These are phyloP conservation scores for Ambastaia sidthimunki DNA, from an alignment of 2,797 vertebrate species.

Conservation along the genomic window DNA sequence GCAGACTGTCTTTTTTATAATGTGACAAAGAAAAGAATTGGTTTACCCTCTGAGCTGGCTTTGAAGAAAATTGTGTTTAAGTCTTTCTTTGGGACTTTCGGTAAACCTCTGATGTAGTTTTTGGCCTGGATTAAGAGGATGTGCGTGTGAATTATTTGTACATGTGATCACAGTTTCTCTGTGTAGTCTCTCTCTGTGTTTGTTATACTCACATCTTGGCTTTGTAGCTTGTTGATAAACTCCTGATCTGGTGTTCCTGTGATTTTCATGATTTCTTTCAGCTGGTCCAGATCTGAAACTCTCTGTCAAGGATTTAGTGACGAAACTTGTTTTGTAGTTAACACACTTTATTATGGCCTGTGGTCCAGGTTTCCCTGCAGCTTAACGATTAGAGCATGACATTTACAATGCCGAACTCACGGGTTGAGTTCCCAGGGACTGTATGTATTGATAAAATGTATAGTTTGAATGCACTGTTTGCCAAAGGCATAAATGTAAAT, in stretches of 20 bases:
- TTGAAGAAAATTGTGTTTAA: constrained; percentile 86
- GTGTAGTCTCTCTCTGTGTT: not conserved
- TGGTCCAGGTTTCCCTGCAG: too few relatives aligned
- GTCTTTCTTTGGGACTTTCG: constrained; percentile 92
- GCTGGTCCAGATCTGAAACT: constrained; percentile 91
- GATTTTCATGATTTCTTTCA: constrained; percentile 97
- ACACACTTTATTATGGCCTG: not conserved
- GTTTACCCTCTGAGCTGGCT: constrained; percentile 84
- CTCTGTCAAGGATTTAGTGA: constrained; percentile 47
- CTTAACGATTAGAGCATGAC: not conserved
- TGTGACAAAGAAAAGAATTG: not conserved
- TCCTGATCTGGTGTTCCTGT: constrained; percentile 92
- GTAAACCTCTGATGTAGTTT: constrained; percentile 89
- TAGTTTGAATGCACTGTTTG: not conserved
- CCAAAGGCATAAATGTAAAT: not conserved
- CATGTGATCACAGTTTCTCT: not conserved
- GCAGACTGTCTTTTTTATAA: not conserved
- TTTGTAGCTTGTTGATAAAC: constrained; percentile 90
- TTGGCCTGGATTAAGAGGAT: constrained; percentile 80
- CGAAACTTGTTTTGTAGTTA: not conserved
- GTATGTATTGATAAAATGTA: not conserved
- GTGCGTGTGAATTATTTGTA: not conserved
- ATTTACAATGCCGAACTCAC: not conserved
- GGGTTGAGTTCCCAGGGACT: not conserved
- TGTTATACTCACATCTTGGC: constrained; percentile 85